Evolutionary conservation across 2,113 vertebrate species (phyloP).

Genomic region (Cathartes aura): DNA sequence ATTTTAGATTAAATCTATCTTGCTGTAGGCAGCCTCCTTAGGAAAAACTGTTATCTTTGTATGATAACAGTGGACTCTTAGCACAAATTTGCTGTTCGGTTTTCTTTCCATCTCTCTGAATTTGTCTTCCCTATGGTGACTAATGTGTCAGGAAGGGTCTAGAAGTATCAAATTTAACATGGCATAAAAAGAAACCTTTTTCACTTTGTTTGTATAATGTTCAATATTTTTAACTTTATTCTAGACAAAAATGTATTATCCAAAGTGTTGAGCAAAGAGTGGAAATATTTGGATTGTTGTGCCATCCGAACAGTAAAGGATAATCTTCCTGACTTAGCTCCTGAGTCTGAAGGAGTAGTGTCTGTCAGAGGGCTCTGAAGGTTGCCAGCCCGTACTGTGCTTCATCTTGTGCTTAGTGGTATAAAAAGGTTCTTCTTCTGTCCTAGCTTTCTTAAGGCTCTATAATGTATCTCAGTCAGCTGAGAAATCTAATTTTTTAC

Average conservation of each 20-base stretch:
- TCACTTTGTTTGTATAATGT: not conserved
- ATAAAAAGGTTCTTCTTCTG: not conserved
- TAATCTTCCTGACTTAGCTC: not conserved
- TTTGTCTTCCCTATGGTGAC: not conserved
- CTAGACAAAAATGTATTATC: not conserved
- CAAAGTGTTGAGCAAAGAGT: not conserved
- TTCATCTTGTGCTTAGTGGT: not conserved
- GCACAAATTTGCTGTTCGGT: not conserved
- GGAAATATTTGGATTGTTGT: not conserved
- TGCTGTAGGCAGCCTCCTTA: constrained; percentile 6
- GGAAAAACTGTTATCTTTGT: constrained; percentile 22
- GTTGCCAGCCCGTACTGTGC: not conserved
- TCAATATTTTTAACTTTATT: not conserved
- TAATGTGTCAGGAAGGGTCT: not conserved
- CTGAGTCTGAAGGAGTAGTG: not conserved
- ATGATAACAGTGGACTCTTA: constrained; percentile 22
- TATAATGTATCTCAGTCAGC: not conserved
- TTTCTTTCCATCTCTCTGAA: not conserved
- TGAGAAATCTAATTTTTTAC: not conserved
- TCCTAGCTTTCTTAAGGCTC: not conserved
- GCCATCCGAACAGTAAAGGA: not conserved
- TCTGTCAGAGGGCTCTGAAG: not conserved
- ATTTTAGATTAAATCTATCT: constrained; percentile 58
- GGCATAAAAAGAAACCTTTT: not conserved
- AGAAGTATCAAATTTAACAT: not conserved